Base-by-base conservation (phyloP, 92 coral and sea anemone species). In the Porites cylindrica region DNA sequence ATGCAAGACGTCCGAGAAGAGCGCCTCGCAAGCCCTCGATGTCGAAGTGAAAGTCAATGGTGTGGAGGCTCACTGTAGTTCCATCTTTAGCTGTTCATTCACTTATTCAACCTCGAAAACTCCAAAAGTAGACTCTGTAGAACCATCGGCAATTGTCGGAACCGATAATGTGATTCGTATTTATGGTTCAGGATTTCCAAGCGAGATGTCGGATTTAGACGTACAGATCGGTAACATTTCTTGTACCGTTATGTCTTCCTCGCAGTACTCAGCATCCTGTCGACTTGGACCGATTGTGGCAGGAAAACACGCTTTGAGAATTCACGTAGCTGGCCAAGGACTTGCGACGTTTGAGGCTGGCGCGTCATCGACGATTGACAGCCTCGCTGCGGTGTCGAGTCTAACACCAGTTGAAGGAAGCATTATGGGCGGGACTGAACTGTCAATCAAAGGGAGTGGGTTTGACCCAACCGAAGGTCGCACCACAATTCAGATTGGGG, bases 391-490 rank as follows among this genome's bases (percentile, higher is more conserved):
- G 11, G 90, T 94, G 64, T 89, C 93, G 1, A 75, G 79, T 53
- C 79, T 96, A 76, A 68, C 92, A 20, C 98, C 97, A 23, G 89
- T 91, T 56, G 93, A 96, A 73, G 98, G 98, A 8, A 96, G 98
- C 67, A 54, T 88, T 18, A 85, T 85, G 85, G 98, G 98, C 10
- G 97, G 97, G 32, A 88, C 96, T 1, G 82, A 78, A 50, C 70
- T 96, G 18, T 85, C 96, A 43, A 80, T 96, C 59, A 88, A 85
- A 43, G 98, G 98, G 1, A 86, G 90, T 70, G 98, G 97, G 12
- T 96, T 96, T 83, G 94, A 96, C 66, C 79, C 96, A 59, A 68
- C 86, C 54, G 81, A 85, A 43, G 93, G 93, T 1, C 89, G 77
- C 16, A 96, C 96, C 6, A 74, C n/a, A 59, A 92, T 96, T 13